Conservation (phyloP, 2,888 invertebrate genomes). For the Scrobipalpa atriplicella region DNA sequence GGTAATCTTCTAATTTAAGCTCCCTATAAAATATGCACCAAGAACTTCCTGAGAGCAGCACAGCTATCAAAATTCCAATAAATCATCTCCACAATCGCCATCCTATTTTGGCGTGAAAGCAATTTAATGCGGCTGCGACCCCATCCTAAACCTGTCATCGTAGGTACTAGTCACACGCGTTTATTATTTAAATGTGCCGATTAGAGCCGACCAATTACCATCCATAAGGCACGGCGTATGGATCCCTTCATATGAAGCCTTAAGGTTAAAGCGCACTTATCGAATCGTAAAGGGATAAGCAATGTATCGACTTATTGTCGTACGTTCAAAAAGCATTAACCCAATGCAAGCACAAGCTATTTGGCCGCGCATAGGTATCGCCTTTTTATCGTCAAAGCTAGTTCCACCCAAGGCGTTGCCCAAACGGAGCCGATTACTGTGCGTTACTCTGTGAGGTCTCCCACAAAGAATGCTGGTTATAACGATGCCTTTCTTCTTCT, state of each 20-base stretch:
- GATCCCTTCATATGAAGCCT: slow-evolving; percentile 48
- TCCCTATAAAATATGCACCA: too few species aligned
- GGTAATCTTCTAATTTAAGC: too few species aligned
- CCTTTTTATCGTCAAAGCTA: too few species aligned
- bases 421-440: too few species aligned
- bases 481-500: background rate
- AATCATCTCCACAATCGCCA: slow-evolving; percentile 12
- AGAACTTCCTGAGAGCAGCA: background rate
- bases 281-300: background rate
- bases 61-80: background rate
- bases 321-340: background rate
- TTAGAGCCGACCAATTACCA: slow-evolving; percentile 68
- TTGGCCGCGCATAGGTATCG: too few species aligned
- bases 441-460: too few species aligned
- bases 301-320: background rate
- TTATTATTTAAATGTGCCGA: slow-evolving; percentile 65
- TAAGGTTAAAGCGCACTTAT: background rate
- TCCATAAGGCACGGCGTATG: slow-evolving; percentile 49
- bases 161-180: slow-evolving; percentile 43
- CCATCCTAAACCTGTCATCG: slow-evolving; percentile 43
- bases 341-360: too few species aligned
- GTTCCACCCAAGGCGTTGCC: too few species aligned
- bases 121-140: slow-evolving; percentile 19
- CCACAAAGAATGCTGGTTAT: too few species aligned
- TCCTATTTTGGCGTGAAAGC: slow-evolving; percentile 16